Base-by-base conservation (phyloP, 1,140 invertebrate genomes). In the Trichonephila clavata region DNA sequence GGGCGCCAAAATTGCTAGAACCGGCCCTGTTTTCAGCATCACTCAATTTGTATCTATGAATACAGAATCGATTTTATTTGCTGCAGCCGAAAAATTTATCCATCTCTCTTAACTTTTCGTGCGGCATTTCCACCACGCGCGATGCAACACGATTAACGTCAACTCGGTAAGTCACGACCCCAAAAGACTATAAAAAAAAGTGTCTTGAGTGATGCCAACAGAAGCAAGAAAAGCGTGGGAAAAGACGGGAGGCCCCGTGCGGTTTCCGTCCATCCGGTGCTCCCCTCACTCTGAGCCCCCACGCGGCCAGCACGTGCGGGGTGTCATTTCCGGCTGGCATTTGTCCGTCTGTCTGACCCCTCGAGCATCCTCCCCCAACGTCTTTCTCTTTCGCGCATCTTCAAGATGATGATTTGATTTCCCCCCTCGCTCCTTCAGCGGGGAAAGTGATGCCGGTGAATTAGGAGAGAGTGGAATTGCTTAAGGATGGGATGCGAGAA, bases 221-320 rank as follows among this genome's bases (percentile, higher is more conserved):
- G 86, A 39, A 43, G 63, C 59, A 88, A 61, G 27, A 50, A 60
- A 89, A 89, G 43, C 81, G 89, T 71, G 71, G 81, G 63, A 81
- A 81, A n/a, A 60, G 39, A 39, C 8, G 63, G 63, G 43, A 32
- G 84, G 24, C 57, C 59, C 86, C 63, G 50, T 77, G 63, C 87
- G 80, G 60, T 84, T 68, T 84, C 81, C 90, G 61, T 92, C 80
- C 80, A 61, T 84, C 80, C 81, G 68, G 65, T 60, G 87, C 43
- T 43, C 87, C 63, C 65, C 57, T 77, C n/a, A 16, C 68, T 71
- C 57, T 65, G 57, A 59, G 68, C 81, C 90, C 90, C 91, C 91
- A 92, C 91, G 91, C 91, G 91, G 91, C 91, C 84, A 92, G 91
- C 91, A 92, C 91, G 91, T 92, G 90, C 90, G 91, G 91, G 91